Evolutionary conservation across 2,113 vertebrate genomes (phyloP), one percentile per base, ranked within the genome.

Genomic region (Lophotis ruficrista): DNA sequence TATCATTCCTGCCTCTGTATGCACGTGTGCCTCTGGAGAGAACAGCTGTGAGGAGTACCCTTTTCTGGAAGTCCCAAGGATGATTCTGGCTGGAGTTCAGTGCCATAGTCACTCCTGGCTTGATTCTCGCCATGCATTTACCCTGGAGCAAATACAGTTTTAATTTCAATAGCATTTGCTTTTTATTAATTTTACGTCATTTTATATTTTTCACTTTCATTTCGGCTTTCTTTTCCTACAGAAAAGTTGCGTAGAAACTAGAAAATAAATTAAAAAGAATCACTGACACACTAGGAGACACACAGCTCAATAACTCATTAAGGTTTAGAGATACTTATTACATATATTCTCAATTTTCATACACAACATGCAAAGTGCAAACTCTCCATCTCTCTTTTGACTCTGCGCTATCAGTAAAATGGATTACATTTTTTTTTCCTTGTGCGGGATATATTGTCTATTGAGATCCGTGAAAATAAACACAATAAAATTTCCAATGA

Each of bases 241-340:
- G 72, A 92, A 89, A 96, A 93, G 24, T 84, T 93, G 15, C 68
- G 47, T 50, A 65, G 75, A 92, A 96, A 65, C 25, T 84, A 82
- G 92, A 87, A 95, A 91, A 93, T 92, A 95, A 96, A 93, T 93
- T 90, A 53, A 90, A 93, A 94, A 94, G 31, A 54, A 89, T 87
- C 83, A 87, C 53, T 83, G 83, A 86, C 68, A 93, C 76, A 93
- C 77, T 87, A 90, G 86, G 92, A 93, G 69, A 90, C 87, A 77
- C 54, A 84, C 33, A 93, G 90, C 89, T 96, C 92, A 95, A 92
- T 96, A 97, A 96, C 88, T 96, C 92, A 96, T 94, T 95, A 96
- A 89, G 54, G 53, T 79, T 96, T 94, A 84, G 83, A 82, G 90
- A 78, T 82, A 57, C 72, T 96, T 94, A 89, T 92, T 96, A 69